Evolutionary conservation across 2,888 invertebrate genomes (phyloP), one percentile per base, ranked within the genome.

Genomic region (Eupithecia exiguata): DNA sequence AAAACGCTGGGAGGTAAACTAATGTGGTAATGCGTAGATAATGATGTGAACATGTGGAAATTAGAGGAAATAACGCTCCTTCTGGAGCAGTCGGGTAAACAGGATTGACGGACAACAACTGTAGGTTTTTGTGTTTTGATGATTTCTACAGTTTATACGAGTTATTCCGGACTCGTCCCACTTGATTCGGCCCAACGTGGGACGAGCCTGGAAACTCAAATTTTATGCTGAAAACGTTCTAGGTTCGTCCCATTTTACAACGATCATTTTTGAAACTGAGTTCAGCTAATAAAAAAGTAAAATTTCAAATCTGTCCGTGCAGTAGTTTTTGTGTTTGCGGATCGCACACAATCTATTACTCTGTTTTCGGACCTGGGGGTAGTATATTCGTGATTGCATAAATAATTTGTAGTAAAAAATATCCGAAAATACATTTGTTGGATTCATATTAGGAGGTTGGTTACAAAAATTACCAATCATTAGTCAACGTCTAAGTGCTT

Each of bases 1-100:
- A 76, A 73, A 76, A 76, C 73, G 10, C 12, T 62, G 35, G 18
- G n/a, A 65, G 63, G 12, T 36, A 65, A n/a, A 36, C n/a, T 36
- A 36, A 58, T 25, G 58, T 30, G 40, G 38, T 65, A 49, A 68
- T 70, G 75, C 38, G 40, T 35, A 67, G 68, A 38, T 53, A 68
- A 72, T 76, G 69, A 49, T 74, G 40, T 70, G 62, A 71, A 62
- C 53, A 25, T 76, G 73, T 66, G 66, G 66, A 76, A 71, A 76
- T 73, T 49, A 62, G 40, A 3, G 49, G 38, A 68, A 75, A 72
- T 71, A 72, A 25, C 62, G 18, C 21, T 63, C 63, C 38, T 36
- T 65, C 18, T 65, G 63, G 36, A 65, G 63, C 36, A 36, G 38
- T 62, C n/a, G 63, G 36, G 12, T 36, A 38, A 65, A 38, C 1